Percentiles rank a stretch among this genome's conserved stretches.
These are phyloP conservation scores for Danaus plexippus DNA, from an alignment of 1,140 invertebrate genomes.

Conservation along the genomic window DNA sequence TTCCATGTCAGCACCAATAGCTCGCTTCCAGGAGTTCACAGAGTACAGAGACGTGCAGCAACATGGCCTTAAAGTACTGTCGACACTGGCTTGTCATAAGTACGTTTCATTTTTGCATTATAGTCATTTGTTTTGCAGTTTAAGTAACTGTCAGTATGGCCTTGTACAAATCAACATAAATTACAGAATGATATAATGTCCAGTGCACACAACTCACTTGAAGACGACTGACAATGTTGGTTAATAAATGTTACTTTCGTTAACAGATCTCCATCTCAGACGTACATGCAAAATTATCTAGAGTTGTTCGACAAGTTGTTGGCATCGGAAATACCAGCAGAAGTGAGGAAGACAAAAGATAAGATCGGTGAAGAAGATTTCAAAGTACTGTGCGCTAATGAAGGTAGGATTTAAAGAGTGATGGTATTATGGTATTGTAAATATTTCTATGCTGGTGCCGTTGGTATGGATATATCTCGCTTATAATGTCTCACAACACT, in stretches of 20 bases:
- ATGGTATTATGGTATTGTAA: not conserved
- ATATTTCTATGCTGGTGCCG: no score
- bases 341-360: slow-evolving; percentile 38
- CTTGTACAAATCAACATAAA: no score
- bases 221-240: no score
- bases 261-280: slow-evolving; percentile 71
- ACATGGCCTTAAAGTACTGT: slow-evolving; percentile 54
- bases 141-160: no score
- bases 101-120: slow-evolving; percentile 21
- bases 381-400: slow-evolving; percentile 60
- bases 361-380: slow-evolving; percentile 49
- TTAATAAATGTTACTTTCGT: not conserved
- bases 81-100: slow-evolving; percentile 53
- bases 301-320: slow-evolving; percentile 77
- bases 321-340: slow-evolving; percentile 66
- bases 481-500: slow-evolving; percentile 1
- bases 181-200: no score
- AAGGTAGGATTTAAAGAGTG: slow-evolving; percentile 39
- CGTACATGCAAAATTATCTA: slow-evolving; percentile 80
- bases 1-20: slow-evolving; percentile 51
- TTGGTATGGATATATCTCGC: no score
- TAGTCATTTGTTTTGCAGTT: no score
- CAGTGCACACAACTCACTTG: no score
- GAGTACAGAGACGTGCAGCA: slow-evolving; percentile 62
- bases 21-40: slow-evolving; percentile 58